A percentile compares a stretch with the other conserved stretches of the same genome.
phyloP scores from a whole-genome alignment of 2,113 vertebrate species.

The Microtus montanus region DNA sequence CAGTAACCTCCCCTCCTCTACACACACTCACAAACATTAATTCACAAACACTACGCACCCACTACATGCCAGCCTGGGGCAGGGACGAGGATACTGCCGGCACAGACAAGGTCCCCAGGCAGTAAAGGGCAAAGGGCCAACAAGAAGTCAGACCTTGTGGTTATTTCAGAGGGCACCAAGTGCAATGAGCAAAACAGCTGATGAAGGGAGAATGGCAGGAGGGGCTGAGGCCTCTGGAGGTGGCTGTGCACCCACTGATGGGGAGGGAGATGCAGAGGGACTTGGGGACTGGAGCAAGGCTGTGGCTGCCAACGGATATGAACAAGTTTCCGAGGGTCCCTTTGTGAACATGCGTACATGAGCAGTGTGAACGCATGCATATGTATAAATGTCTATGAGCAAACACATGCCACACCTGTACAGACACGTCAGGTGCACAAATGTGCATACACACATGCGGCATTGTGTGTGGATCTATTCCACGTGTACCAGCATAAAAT shows the following conservation, averaged over 20 bases:
- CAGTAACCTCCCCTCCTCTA: neutral
- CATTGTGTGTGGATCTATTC: neutral
- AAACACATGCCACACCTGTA: neutral
- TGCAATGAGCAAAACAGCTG: neutral
- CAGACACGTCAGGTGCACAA: neutral
- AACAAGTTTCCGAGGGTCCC: neutral
- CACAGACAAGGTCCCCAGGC: slow-evolving; percentile 2
- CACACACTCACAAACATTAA: slow-evolving; percentile 38
- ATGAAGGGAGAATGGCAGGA: neutral
- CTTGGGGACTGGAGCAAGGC: neutral
- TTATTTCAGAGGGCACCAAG: neutral
- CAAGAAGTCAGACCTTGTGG: neutral
- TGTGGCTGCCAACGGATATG: neutral
- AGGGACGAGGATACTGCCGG: neutral
- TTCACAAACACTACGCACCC: slow-evolving; percentile 33
- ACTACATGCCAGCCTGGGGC: slow-evolving; percentile 23
- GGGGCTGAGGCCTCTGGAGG: neutral
- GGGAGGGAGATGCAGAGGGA: neutral
- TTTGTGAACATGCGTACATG: neutral
- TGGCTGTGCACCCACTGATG: neutral
- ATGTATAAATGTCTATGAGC: neutral
- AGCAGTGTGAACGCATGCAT: too few relatives aligned
- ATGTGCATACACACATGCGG: neutral
- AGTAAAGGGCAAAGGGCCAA: neutral
- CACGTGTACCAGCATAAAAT: neutral